These are phyloP conservation scores for Psephotus haematonotus DNA, from an alignment of 2,113 vertebrate genomes.

Conservation along the genomic window DNA sequence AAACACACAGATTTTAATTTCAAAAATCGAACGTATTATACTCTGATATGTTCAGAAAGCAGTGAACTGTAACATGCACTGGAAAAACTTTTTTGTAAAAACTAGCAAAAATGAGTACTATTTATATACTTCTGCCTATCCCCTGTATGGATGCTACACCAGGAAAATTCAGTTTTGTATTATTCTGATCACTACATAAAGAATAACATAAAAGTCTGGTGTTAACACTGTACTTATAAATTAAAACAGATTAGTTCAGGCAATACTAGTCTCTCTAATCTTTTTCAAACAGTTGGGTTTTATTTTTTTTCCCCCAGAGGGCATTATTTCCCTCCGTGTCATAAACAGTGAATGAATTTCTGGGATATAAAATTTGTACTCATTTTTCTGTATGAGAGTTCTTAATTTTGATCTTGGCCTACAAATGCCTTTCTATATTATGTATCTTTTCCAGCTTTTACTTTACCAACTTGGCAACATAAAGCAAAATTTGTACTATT, in stretches of 20 bases:
- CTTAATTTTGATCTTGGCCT: neutral
- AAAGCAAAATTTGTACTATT: neutral
- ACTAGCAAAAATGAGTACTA: neutral
- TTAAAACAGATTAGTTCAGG: neutral
- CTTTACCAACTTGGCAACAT: neutral
- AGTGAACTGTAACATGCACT: neutral
- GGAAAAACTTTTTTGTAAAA: neutral
- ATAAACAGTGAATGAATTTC: neutral
- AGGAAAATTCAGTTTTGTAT: neutral
- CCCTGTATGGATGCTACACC: neutral
- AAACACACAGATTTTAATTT: neutral
- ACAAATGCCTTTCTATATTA: neutral
- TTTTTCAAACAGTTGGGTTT: neutral
- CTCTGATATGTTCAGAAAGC: neutral
- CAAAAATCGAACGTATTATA: neutral
- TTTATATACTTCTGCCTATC: rapidly evolving
- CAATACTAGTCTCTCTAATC: neutral
- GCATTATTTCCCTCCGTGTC: neutral
- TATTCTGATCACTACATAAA: neutral
- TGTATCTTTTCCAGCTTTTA: neutral
- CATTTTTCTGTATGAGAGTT: neutral
- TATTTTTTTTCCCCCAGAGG: neutral
- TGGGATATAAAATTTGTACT: neutral
- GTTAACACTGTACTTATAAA: neutral
- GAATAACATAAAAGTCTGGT: neutral